Evolutionary conservation across 1,140 invertebrate genomes (phyloP), one percentile per base, ranked within the genome.

Genomic region (Drosophila littoralis): DNA sequence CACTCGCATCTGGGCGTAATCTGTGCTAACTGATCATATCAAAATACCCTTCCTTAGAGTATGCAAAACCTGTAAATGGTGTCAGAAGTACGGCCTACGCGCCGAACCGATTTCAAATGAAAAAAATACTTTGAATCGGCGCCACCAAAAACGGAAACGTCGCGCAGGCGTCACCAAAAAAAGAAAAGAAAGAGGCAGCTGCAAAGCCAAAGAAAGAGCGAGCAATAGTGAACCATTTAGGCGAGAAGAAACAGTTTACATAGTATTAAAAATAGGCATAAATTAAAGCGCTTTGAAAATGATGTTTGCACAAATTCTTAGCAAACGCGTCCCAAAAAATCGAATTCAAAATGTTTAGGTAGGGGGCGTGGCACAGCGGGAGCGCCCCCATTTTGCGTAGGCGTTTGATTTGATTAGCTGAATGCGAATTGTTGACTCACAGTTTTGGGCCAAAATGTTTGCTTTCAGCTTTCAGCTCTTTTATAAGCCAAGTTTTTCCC

Each of bases 301-400:
- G 57, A 63, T 88, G 63, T 85, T 82, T 88, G 75, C 73, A 60
- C 67, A 77, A 73, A 57, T 57, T 74, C 76, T 86, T 82, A 86
- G 52, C 79, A 81, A 59, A 48, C 13, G 60, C 51, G 55, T 7
- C 33, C 32, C 35, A 22, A 74, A 45, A 13, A 22, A n/a, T 22
- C 13, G 22, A 54, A 28, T 51, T 9, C 22, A 36, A 64, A 9
- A 10, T 46, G 51, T 51, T 63, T 40, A 45, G 28, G 54, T 22
- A 8, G 9, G 35, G n/a, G 46, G 43, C 58, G 32, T 22, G 28
- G 15, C 22, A 15, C 7, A 28, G 58, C 35, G 22, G 22, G 22
- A 28, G 22, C 22, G 22, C 0, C 22, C 22, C 22, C 22, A 28
- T 17, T 57, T 40, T 58, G 35, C 46, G 80, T 48, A 65, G 80